Conservation (phyloP, 2,797 vertebrate species). For the Ataeniobius toweri region DNA sequence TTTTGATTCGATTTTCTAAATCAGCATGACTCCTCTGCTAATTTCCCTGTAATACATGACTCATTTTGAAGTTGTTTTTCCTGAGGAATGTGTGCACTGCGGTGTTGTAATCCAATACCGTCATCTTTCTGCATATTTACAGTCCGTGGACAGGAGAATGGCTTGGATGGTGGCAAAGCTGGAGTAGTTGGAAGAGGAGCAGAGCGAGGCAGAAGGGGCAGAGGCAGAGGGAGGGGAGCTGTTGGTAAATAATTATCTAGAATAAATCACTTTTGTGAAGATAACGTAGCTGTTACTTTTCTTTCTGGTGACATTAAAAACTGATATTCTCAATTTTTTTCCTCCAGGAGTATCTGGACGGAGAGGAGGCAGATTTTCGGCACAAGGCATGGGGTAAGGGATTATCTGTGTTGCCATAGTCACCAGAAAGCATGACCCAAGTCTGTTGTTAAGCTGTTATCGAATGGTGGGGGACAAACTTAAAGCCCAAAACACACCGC, state of each 20-base stretch:
- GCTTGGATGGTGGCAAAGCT: constrained; percentile 88
- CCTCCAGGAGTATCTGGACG: constrained; percentile 81
- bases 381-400: constrained; percentile 98
- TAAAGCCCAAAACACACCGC: no score
- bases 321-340: constrained; percentile 22
- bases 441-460: constrained; percentile 72
- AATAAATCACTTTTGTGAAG: not conserved
- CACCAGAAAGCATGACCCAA: constrained; percentile 73
- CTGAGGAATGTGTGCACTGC: not conserved
- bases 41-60: not conserved
- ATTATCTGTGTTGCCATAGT: constrained; percentile 77
- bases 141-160: constrained; percentile 98
- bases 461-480: constrained; percentile 54
- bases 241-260: constrained; percentile 71
- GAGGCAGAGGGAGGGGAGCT: constrained; percentile 92
- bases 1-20: not conserved
- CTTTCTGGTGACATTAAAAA: constrained; percentile 12
- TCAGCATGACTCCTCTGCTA: not conserved
- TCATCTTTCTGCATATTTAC: constrained; percentile 19
- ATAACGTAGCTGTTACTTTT: constrained; percentile 6
- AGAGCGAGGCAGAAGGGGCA: constrained; percentile 91
- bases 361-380: constrained; percentile 95
- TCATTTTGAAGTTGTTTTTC: not conserved
- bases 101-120: constrained; percentile 1
- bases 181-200: constrained; percentile 89